Conservation (phyloP, 2,888 invertebrate species). For the Drosophila ustulata region DNA sequence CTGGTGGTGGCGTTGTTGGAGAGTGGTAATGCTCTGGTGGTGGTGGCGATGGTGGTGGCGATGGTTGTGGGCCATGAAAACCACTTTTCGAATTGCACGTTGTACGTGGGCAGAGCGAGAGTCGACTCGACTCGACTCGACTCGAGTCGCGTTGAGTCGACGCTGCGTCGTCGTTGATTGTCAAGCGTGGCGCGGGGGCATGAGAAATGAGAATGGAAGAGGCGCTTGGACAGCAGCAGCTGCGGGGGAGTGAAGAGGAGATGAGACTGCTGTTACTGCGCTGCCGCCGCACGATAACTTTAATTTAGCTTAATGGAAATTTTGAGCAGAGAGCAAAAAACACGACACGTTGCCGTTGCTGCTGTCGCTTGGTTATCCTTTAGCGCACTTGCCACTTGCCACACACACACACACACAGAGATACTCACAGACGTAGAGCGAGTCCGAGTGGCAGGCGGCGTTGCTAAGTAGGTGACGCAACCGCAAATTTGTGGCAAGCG, state of each 20-base stretch:
- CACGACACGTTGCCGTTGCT: background rate
- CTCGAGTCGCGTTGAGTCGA: background rate
- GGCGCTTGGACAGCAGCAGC: slow-evolving; percentile 49
- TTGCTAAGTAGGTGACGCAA: slow-evolving; percentile 80
- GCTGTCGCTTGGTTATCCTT: slow-evolving; percentile 48
- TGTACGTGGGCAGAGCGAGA: slow-evolving; percentile 54
- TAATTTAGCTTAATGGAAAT: slow-evolving; percentile 81
- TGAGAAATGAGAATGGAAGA: slow-evolving; percentile 76
- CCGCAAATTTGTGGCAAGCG: slow-evolving; percentile 79
- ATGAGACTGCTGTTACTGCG: slow-evolving; percentile 50
- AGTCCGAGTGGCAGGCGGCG: slow-evolving; percentile 33
- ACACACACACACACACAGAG: slow-evolving; percentile 11
- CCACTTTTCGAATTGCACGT: slow-evolving; percentile 81
- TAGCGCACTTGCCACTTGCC: slow-evolving; percentile 36
- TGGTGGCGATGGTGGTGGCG: slow-evolving; percentile 23
- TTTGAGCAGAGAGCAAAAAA: slow-evolving; percentile 36
- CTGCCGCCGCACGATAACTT: slow-evolving; percentile 76
- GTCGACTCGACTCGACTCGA: slow-evolving; percentile 4
- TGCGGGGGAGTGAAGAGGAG: slow-evolving; percentile 2
- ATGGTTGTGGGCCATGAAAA: slow-evolving; percentile 69
- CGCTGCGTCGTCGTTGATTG: slow-evolving; percentile 54
- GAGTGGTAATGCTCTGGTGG: slow-evolving; percentile 3
- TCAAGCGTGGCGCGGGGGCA: slow-evolving; percentile 50
- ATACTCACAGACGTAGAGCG: slow-evolving; percentile 5
- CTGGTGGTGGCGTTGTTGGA: slow-evolving; percentile 13